Evolutionary conservation across 2,888 invertebrate species (phyloP), one percentile per base, ranked within the genome.

Genomic region (Oscheius sp.): DNA sequence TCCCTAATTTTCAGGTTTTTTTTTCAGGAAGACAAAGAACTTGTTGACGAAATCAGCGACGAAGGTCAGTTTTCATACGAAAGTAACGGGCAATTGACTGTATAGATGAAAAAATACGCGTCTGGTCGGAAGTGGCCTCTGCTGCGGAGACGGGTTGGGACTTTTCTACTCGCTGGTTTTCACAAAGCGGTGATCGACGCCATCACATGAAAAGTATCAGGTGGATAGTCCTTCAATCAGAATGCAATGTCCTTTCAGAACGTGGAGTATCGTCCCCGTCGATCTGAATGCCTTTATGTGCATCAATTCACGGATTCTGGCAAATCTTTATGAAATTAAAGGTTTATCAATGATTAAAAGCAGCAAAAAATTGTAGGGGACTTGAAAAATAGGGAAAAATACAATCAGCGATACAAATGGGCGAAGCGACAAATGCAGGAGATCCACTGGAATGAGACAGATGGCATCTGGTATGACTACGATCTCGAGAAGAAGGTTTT

Each of bases 61-160:
- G 73, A 76, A 16, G 72, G 72, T 70, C 16, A 41, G 25, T 56
- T 23, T 18, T 23, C 43, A 46, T 66, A 27, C 13, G 63, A 46
- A 21, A 53, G 53, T 7, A 18, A 25, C 21, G n/a, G 16, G 23
- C n/a, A 53, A 2, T 58, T 23, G 53, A 23, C 7, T 9, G 21
- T 16, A 88, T 49, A 80, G 82, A 75, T 2, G 81, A 82, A 56
- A 77, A 78, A 29, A 72, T 82, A 9, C 73, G 76, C 43, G 76
- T 86, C 64, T 88, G 87, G 87, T 85, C 85, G 27, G 84, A 88
- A 76, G 80, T 88, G 12, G 87, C 87, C 13, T 82, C 85, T 23
- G 88, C 87, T 0, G 95, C 95, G 0, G 96, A 96, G 89, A 95
- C 95, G 0, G 97, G 97, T 2, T 96, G 96, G 96, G 96, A 97